A percentile compares a stretch with the other conserved stretches of the same genome.
Conservation (phyloP, 2,888 invertebrate species). For the Chalcosyrphus nemorum region DNA sequence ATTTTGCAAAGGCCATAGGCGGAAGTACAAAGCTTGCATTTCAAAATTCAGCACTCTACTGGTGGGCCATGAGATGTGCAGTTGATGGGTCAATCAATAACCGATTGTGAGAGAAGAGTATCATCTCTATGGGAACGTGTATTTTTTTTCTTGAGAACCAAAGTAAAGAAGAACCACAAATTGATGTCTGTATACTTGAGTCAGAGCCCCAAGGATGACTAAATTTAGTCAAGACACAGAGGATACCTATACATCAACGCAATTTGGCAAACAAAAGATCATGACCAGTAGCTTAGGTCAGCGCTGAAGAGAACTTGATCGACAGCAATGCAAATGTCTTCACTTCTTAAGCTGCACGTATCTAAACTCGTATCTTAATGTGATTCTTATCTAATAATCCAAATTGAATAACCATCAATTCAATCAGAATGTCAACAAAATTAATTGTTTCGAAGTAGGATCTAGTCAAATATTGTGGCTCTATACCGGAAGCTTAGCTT, state of each 20-base stretch:
- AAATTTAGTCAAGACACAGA: neutral
- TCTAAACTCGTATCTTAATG: no score
- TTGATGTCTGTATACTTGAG: neutral
- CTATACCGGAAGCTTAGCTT: no score
- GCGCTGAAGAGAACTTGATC: slow-evolving; percentile 8
- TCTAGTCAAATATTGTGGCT: no score
- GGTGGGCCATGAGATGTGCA: slow-evolving; percentile 36
- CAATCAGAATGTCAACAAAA: no score
- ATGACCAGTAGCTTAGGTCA: slow-evolving; percentile 18
- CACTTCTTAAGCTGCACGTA: no score
- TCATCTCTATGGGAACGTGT: neutral
- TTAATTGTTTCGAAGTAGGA: no score
- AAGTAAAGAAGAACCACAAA: neutral
- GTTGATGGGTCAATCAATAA: slow-evolving; percentile 42
- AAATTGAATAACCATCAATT: no score
- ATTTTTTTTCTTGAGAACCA: neutral
- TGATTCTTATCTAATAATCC: no score
- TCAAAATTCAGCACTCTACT: slow-evolving; percentile 15
- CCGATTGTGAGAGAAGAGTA: neutral
- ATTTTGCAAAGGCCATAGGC: slow-evolving; percentile 25
- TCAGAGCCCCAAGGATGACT: neutral
- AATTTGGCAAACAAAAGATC: slow-evolving; percentile 2
- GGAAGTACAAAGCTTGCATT: slow-evolving; percentile 40
- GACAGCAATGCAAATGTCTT: neutral
- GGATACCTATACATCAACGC: no score